Base-by-base conservation (phyloP, 1,140 invertebrate genomes). In the Drosophila baimaii region DNA sequence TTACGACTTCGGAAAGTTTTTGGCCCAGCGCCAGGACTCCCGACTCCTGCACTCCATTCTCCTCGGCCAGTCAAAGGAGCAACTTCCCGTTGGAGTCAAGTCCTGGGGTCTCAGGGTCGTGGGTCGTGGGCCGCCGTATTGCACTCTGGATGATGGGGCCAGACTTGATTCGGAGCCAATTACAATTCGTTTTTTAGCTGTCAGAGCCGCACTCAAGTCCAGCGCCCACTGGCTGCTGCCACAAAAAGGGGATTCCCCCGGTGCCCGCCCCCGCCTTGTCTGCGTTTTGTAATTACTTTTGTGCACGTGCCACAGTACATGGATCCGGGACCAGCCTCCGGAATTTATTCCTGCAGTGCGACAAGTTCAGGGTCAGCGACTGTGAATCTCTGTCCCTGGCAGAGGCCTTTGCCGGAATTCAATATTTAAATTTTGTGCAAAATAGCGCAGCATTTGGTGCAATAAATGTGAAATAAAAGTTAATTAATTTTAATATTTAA, bases 231-330 rank as follows among this genome's bases (percentile, higher is more conserved):
- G 58, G 64, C 62, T 43, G 52, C 49, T 13, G 12, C 13, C 17
- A 25, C 13, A 6, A 27, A 35, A 21, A 15, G 25, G 44, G 44
- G 17, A 31, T 49, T n/a, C n/a, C n/a, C n/a, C n/a, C n/a, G n/a
- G n/a, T n/a, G n/a, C 35, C 65, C 70, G 54, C 51, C 44, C 64
- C 44, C 56, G 25, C 17, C 17, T 54, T 65, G 68, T 84, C 77
- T 77, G 77, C 81, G 71, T 77, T 84, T 68, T 84, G 72, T 84
- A 84, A 84, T 85, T 84, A 84, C 81, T 77, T 85, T 81, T 84
- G 59, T 65, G 68, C 77, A 80, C 77, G 81, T 84, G 81, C 77
- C 81, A 17, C 65, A 52, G 54, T 66, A 52, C 41, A 49, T 52
- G 65, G 27, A 54, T 31, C 21, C 33, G 59, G 64, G 55, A 51